Conservation (phyloP, 2,113 vertebrate genomes). For the Hippolais icterina region DNA sequence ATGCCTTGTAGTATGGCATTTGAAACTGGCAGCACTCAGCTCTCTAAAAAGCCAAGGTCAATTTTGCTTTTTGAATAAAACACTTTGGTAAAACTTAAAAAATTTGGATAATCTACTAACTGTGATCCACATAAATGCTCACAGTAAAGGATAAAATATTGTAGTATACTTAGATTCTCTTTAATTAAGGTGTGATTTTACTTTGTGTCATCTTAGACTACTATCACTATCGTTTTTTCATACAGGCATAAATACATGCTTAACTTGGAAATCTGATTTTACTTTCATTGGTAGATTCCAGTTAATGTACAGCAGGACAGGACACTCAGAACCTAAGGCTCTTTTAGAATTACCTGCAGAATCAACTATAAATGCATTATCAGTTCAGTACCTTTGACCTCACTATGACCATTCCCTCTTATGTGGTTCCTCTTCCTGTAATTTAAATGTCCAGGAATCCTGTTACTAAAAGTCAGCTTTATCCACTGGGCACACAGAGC, state of each 20-base stretch:
- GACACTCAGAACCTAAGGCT: background rate
- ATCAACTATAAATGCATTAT: background rate
- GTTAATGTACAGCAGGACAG: background rate
- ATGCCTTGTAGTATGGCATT: conserved; percentile 1
- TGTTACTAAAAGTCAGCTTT: background rate
- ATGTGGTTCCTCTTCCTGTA: background rate
- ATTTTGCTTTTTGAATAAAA: background rate
- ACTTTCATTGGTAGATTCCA: background rate
- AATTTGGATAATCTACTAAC: background rate
- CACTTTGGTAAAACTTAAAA: background rate
- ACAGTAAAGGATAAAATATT: background rate
- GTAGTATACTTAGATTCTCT: background rate
- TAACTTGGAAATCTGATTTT: background rate
- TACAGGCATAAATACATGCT: background rate
- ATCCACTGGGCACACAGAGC: background rate
- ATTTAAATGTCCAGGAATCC: conserved; percentile 2
- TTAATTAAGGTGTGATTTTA: background rate
- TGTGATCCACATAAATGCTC: background rate
- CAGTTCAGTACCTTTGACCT: background rate
- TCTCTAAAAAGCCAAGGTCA: background rate
- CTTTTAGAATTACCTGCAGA: background rate
- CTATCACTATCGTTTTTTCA: background rate
- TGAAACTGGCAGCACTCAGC: background rate
- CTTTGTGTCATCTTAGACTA: background rate
- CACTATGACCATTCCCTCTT: background rate